phyloP scores from a whole-genome alignment of 2,797 vertebrate genomes.

The Potorous gilbertii region DNA sequence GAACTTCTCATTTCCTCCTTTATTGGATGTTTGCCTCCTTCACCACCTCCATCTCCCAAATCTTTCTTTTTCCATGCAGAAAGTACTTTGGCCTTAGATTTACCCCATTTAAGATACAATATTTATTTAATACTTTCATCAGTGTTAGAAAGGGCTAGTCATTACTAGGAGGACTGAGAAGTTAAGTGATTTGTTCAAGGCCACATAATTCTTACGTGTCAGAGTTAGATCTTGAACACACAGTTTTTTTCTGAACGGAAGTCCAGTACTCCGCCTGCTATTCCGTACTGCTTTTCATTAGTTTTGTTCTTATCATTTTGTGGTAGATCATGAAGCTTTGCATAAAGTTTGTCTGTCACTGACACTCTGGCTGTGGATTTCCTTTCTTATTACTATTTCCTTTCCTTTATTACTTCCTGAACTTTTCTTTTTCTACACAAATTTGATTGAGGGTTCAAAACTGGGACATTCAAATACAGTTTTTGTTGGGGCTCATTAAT shows the following conservation, averaged over 20 bases:
- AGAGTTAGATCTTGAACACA: not conserved
- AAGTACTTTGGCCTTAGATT: not conserved
- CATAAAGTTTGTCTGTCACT: not conserved
- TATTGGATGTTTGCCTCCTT: not conserved
- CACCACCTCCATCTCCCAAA: not conserved
- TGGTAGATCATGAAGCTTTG: not conserved
- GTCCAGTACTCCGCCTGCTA: not conserved
- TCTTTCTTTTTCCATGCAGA: not conserved
- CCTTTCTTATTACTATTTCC: not conserved
- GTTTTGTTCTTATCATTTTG: not conserved
- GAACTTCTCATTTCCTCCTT: not conserved
- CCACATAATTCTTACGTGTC: not conserved
- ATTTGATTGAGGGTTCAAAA: not conserved
- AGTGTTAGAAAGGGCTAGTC: not conserved
- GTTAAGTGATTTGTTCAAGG: not conserved
- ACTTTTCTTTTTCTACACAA: not conserved
- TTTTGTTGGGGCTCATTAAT: not conserved
- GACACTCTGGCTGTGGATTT: not conserved
- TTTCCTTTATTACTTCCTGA: not conserved
- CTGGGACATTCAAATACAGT: not conserved
- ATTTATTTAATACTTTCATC: not conserved
- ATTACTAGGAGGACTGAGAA: not conserved
- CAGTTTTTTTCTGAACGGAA: not conserved
- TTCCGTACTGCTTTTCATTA: not conserved
- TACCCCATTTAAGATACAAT: not conserved